Evolutionary conservation across 92 coral and sea anemone species (phyloP).

Genomic region (Siderastrea siderea): DNA sequence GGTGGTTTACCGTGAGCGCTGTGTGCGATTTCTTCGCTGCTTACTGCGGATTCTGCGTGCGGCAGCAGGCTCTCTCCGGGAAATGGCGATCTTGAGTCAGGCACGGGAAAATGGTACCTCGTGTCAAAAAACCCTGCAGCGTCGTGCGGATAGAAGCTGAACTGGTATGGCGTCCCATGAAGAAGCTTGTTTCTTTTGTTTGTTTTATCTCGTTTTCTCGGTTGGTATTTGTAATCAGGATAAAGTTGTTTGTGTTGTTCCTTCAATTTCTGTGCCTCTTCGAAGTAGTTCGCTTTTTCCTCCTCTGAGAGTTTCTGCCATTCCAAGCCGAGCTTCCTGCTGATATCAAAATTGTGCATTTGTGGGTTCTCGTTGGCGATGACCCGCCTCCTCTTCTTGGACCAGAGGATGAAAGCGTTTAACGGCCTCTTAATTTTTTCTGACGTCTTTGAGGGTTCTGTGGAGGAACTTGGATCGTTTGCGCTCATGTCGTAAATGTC

Average conservation of each 20-base stretch:
- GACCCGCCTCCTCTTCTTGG: conserved; percentile 94
- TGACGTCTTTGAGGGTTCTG: conserved; percentile 61
- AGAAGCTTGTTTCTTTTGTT: conserved; percentile 86
- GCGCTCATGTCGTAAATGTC: conserved; percentile 71
- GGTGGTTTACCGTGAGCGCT: conserved; percentile 50
- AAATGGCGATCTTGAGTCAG: conserved; percentile 72
- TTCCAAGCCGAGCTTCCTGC: conserved; percentile 93
- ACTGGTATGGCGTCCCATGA: conserved; percentile 88
- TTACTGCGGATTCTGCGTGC: conserved; percentile 41
- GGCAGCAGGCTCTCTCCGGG: conserved; percentile 54
- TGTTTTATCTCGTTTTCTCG: conserved; percentile 91
- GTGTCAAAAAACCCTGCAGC: conserved; percentile 71
- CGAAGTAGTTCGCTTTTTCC: conserved; percentile 92
- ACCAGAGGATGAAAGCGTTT: conserved; percentile 98
- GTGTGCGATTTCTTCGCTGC: conserved; percentile 64
- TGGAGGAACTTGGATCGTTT: conserved; percentile 57
- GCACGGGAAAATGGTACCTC: conserved; percentile 58
- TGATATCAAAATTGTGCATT: conserved; percentile 99
- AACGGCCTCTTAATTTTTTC: conserved; percentile 99
- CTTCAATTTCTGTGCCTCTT: conserved; percentile 94
- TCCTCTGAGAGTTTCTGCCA: conserved; percentile 95
- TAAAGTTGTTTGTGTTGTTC: conserved; percentile 95
- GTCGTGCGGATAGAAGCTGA: conserved; percentile 81
- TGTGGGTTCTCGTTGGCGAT: conserved; percentile 98
- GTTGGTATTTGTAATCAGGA: conserved; percentile 98